These are phyloP conservation scores for Acanthaster planci DNA, from an alignment of 35 echinoderm and acorn worm species.

Conservation along the genomic window DNA sequence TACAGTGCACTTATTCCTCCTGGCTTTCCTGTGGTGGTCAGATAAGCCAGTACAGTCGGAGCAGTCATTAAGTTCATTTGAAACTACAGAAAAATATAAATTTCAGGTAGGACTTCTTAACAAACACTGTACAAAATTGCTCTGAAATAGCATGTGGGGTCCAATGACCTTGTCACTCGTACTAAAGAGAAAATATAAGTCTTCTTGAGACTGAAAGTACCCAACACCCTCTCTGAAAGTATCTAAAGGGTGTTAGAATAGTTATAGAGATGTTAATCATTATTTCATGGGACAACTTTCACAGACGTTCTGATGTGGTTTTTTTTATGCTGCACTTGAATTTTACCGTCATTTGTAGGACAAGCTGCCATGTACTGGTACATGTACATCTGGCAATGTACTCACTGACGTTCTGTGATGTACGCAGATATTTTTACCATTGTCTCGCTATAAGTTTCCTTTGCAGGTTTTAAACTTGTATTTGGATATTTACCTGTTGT, in stretches of 20 bases:
- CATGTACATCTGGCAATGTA: neutral
- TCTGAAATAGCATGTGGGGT: no score
- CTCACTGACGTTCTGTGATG: neutral
- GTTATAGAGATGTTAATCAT: neutral
- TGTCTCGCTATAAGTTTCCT: neutral
- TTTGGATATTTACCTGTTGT: no score
- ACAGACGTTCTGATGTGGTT: neutral
- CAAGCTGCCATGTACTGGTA: neutral
- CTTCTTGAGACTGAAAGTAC: no score
- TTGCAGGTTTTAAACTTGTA: conserved; percentile 19
- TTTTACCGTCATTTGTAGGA: neutral
- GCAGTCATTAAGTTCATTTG: no score
- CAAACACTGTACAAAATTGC: no score
- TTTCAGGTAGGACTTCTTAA: no score
- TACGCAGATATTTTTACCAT: no score
- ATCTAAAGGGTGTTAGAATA: no score
- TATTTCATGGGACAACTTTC: neutral
- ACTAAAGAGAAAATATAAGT: no score
- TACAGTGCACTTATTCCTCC: neutral
- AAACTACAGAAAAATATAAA: no score
- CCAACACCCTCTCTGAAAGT: no score
- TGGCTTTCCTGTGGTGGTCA: neutral
- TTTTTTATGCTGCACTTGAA: conserved; percentile 4
- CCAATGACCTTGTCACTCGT: no score
- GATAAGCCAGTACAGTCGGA: neutral